phyloP scores from a whole-genome alignment of 2,797 vertebrate genomes.

The Danio aesculapii region DNA sequence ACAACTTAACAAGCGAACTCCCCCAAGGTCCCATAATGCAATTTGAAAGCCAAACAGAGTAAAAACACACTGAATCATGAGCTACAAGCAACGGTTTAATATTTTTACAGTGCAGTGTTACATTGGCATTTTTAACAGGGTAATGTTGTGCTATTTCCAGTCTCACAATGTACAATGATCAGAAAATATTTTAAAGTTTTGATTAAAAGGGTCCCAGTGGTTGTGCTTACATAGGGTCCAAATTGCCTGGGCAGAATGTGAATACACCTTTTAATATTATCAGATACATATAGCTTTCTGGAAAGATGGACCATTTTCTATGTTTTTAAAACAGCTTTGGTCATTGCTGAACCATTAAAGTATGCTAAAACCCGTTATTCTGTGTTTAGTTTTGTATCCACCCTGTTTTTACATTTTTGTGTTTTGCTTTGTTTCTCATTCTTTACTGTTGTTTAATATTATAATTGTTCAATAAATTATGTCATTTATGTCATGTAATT shows the following conservation, averaged over 20 bases:
- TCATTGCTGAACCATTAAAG: neutral
- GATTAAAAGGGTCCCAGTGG: neutral
- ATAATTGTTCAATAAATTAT: neutral
- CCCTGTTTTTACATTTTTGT: neutral
- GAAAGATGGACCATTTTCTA: neutral
- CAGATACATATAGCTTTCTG: neutral
- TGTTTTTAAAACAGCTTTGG: neutral
- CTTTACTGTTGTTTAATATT: conserved; percentile 16
- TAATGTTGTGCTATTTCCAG: neutral
- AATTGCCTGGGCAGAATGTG: neutral
- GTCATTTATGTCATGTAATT: conserved; percentile 7
- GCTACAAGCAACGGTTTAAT: too few relatives aligned
- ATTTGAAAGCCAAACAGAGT: too few relatives aligned
- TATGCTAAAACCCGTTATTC: conserved; percentile 5
- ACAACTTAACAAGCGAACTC: too few relatives aligned
- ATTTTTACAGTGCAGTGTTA: conserved; percentile 2
- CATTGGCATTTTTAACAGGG: neutral
- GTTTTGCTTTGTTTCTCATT: neutral
- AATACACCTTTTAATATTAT: conserved; percentile 20
- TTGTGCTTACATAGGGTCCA: neutral
- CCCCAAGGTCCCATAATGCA: too few relatives aligned
- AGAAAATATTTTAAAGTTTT: neutral
- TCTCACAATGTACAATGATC: neutral
- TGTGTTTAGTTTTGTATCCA: neutral
- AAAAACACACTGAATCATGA: too few relatives aligned